A percentile compares a stretch with the other conserved stretches of the same genome.
These are phyloP conservation scores for Terebella lapidaria DNA, from an alignment of 2,888 invertebrate species.

Conservation along the genomic window DNA sequence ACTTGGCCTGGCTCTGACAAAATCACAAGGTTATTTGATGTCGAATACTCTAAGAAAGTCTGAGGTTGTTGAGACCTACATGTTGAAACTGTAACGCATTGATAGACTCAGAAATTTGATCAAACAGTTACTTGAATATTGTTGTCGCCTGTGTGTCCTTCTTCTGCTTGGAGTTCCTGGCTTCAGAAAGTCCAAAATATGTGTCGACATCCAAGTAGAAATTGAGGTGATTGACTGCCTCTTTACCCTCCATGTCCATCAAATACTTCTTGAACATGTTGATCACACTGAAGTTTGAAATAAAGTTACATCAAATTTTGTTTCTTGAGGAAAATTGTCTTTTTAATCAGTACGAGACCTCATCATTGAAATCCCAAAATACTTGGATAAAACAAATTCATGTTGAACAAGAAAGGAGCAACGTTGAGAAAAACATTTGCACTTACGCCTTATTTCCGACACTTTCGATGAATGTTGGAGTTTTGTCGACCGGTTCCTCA, in stretches of 20 bases:
- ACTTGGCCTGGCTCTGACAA: too few relatives aligned
- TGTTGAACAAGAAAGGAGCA: too few relatives aligned
- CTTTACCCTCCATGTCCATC: slow-evolving; percentile 38
- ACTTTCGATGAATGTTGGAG: background rate
- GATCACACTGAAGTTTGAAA: slow-evolving; percentile 40
- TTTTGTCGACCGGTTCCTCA: background rate
- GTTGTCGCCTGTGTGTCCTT: slow-evolving; percentile 32
- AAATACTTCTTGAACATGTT: slow-evolving; percentile 47
- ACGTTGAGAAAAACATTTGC: too few relatives aligned
- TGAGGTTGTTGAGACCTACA: too few relatives aligned
- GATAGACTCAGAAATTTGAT: too few relatives aligned
- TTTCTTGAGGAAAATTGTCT: background rate
- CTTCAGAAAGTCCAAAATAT: slow-evolving; percentile 32
- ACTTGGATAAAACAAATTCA: too few relatives aligned
- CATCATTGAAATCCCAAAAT: too few relatives aligned
- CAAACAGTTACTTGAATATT: slow-evolving; percentile 31
- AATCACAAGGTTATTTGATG: too few relatives aligned
- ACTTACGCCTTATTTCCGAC: slow-evolving; percentile 17
- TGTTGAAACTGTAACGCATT: too few relatives aligned
- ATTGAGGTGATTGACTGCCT: slow-evolving; percentile 35
- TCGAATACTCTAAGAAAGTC: too few relatives aligned
- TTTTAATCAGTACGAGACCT: background rate
- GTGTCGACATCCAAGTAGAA: slow-evolving; percentile 44
- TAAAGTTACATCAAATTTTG: background rate
- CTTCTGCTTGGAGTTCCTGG: slow-evolving; percentile 26